Conservation (phyloP, 2,888 invertebrate species). For the Heliconius hortense region DNA sequence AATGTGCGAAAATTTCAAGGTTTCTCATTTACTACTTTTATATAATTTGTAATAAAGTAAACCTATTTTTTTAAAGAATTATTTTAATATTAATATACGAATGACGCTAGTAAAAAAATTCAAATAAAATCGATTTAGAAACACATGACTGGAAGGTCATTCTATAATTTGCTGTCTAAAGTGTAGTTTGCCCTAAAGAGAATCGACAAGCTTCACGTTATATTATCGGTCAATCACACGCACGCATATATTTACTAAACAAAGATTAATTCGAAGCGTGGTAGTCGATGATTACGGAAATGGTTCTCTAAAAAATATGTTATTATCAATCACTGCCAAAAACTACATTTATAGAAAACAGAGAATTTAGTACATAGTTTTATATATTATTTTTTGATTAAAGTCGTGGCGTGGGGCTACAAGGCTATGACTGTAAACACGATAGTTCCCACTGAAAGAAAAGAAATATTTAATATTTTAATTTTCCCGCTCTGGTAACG, state of each 20-base stretch:
- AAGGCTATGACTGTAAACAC: no score
- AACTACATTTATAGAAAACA: background rate
- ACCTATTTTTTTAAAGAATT: background rate
- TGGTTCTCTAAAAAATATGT: slow-evolving; percentile 22
- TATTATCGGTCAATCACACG: slow-evolving; percentile 19
- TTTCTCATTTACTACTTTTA: slow-evolving; percentile 5
- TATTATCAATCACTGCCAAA: slow-evolving; percentile 22
- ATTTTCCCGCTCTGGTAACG: no score
- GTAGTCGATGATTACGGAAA: slow-evolving; percentile 12
- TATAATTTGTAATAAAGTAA: background rate
- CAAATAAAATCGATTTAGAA: background rate
- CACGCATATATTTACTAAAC: slow-evolving; percentile 14
- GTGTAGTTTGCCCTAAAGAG: background rate
- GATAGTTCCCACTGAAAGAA: no score
- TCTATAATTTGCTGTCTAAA: background rate
- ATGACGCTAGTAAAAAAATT: no score
- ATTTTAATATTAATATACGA: background rate
- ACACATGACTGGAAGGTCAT: background rate
- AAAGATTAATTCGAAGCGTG: background rate
- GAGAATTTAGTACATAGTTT: background rate
- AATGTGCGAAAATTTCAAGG: slow-evolving; percentile 8
- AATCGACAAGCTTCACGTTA: slow-evolving; percentile 1
- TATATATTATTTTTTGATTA: background rate
- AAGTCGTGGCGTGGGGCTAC: no score
- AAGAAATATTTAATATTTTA: no score